A percentile compares a stretch with the other conserved stretches of the same genome.
Evolutionary conservation across 2,797 vertebrate genomes (phyloP).

Genomic region (Cossypha niveicapilla): DNA sequence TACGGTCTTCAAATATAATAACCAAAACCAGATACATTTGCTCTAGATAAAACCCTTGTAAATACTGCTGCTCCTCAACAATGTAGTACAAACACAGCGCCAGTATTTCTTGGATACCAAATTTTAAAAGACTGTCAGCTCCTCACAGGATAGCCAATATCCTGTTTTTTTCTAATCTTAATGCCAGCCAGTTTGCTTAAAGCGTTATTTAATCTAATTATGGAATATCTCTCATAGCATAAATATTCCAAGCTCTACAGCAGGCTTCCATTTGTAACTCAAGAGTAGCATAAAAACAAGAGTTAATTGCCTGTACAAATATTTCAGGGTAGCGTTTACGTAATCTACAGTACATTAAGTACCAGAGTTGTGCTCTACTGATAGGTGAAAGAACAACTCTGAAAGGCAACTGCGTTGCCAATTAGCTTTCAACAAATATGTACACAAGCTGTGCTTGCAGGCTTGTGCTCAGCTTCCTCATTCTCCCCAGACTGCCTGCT

Average conservation of each 20-base stretch:
- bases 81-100: neutral
- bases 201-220: conserved; percentile 23
- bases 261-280: conserved; percentile 59
- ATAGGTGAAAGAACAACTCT: conserved; percentile 71
- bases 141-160: neutral
- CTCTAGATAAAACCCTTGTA: neutral
- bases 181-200: neutral
- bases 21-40: neutral
- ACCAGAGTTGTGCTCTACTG: conserved; percentile 64
- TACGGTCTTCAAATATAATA: neutral
- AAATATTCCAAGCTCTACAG: conserved; percentile 33
- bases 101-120: neutral
- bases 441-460: conserved; percentile 64
- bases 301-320: conserved; percentile 71
- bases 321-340: conserved; percentile 67
- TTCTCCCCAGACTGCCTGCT: conserved; percentile 1
- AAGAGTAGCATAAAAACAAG: conserved; percentile 63
- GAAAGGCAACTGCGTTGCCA: conserved; percentile 67
- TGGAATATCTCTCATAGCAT: conserved; percentile 25
- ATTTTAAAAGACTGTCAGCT: neutral
- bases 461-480: conserved; percentile 42
- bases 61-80: neutral
- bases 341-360: conserved; percentile 74
- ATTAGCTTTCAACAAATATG: conserved; percentile 73
- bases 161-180: neutral